Evolutionary conservation across 2,888 invertebrate species (phyloP), one percentile per base, ranked within the genome.

Genomic region (Chaitophorus viminalis): DNA sequence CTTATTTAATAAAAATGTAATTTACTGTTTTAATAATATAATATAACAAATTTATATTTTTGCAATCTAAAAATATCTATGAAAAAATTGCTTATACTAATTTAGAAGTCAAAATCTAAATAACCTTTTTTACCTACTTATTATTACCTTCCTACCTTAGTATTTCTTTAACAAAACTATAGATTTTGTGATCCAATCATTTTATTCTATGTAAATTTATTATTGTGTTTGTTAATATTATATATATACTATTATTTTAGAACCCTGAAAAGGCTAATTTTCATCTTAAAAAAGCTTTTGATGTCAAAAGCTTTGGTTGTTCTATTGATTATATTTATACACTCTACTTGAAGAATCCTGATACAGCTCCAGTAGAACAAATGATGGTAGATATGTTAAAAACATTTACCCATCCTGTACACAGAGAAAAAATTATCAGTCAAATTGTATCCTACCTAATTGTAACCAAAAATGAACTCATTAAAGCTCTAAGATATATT

Each of bases 291-390:
- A 79, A 79, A 74, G 79, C 74, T 4, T 31, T 21, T 21, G 79
- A 79, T 39, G 72, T 31, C 2, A 87, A 74, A 74, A 87, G 60
- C 29, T 87, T 87, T 79, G 79, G 74, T 81, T 21, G 8, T 36
- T 79, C 79, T 5, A 74, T 79, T 31, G 86, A 87, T 39, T 87
- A 87, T 31, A 72, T 87, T 31, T 79, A 36, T 74, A 60, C 86
- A 25, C 60, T 87, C 0, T 79, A 17, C 31, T 39, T 60, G 81
- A 79, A 65, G 8, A 18, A 79, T 46, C 11, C 72, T 25, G 5
- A 72, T 5, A 70, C 70, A 1, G 54, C 86, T 0, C 79, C 39
- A 6, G 74, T 87, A 1, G 86, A 87, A 87, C n/a, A 39, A 18
- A 72, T 87, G 79, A 3, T 87, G 29, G 36, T 60, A 2, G 60